Conservation (phyloP, 2,888 invertebrate genomes). For the Metallyticus violacea region DNA sequence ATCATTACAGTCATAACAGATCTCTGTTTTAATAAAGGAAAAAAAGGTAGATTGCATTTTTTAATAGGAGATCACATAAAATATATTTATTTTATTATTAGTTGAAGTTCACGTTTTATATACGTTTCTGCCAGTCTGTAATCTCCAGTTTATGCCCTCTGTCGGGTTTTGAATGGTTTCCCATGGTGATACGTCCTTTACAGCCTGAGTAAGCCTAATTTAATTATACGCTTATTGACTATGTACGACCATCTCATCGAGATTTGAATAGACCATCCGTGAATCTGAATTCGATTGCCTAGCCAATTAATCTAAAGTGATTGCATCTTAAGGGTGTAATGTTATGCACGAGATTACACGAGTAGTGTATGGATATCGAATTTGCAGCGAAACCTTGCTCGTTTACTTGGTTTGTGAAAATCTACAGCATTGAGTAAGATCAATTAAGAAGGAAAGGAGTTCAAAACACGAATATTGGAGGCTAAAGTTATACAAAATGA, state of each 20-base stretch:
- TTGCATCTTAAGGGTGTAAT: background rate
- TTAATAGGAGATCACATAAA: too few species aligned
- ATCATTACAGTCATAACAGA: too few species aligned
- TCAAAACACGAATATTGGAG: too few species aligned
- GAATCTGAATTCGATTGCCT: background rate
- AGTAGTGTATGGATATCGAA: background rate
- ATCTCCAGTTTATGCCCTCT: background rate
- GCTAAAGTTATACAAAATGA: too few species aligned
- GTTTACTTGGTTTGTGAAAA: too few species aligned
- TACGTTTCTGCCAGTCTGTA: background rate
- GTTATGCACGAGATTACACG: background rate
- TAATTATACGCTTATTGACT: background rate
- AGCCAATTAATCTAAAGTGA: background rate
- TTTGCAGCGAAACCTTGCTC: background rate
- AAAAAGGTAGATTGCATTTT: too few species aligned
- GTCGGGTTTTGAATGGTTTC: too few species aligned
- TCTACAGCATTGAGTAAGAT: too few species aligned
- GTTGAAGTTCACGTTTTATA: background rate
- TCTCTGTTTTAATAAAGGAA: too few species aligned
- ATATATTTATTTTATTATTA: too few species aligned
- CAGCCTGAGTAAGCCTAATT: too few species aligned
- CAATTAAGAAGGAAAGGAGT: too few species aligned
- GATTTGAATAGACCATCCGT: background rate
- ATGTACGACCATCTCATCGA: background rate
- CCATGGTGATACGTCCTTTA: background rate